Conservation (phyloP, 37 sponge, comb jelly and placozoan species). For the Geodia barretti region DNA sequence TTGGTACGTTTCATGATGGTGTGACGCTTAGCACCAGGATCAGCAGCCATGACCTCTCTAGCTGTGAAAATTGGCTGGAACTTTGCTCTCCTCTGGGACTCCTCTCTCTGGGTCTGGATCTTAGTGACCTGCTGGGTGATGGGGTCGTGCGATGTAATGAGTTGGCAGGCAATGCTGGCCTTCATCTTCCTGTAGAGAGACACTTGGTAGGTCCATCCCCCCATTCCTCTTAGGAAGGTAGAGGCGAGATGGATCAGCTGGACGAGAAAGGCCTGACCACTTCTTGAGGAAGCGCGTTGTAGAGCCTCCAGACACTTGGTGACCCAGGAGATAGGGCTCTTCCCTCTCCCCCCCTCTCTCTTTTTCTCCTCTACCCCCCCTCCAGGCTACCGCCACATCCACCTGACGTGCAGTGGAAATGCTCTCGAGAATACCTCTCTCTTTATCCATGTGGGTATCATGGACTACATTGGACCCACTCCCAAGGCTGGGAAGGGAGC, state of each 20-base stretch:
- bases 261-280: slow-evolving; percentile 17
- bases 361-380: not conserved
- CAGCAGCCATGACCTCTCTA: slow-evolving; percentile 7
- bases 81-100: slow-evolving; percentile 1
- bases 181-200: slow-evolving; percentile 8
- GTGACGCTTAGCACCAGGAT: not conserved
- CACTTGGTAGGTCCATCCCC: slow-evolving; percentile 9
- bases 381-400: slow-evolving; percentile 76
- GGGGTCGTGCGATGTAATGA: not conserved
- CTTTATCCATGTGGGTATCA: slow-evolving; percentile 72
- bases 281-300: slow-evolving; percentile 22
- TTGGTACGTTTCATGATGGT: not conserved
- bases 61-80: not conserved
- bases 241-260: slow-evolving; percentile 10
- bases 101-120: not conserved
- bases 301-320: slow-evolving; percentile 8
- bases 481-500: not conserved
- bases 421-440: slow-evolving; percentile 52
- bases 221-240: slow-evolving; percentile 21
- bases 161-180: slow-evolving; percentile 9
- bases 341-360: not conserved
- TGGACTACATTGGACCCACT: slow-evolving; percentile 34
- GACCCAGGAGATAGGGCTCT: slow-evolving; percentile 27
- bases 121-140: not conserved
- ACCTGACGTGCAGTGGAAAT: slow-evolving; percentile 43